phyloP scores from a whole-genome alignment of 30 jellyfish, hydroid and myxozoan genomes.

The Cassiopea andromeda region DNA sequence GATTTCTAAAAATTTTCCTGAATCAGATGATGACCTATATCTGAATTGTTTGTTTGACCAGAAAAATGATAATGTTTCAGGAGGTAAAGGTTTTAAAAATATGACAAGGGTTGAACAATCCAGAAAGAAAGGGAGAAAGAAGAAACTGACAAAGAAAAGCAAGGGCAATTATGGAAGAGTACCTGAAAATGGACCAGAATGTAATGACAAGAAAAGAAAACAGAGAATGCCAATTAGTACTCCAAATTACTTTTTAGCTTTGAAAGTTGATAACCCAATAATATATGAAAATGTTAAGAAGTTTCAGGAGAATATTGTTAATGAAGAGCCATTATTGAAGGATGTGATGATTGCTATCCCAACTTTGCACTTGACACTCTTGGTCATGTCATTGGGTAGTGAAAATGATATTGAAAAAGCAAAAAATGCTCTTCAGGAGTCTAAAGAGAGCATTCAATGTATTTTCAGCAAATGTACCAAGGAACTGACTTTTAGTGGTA shows the following conservation, averaged over 20 bases:
- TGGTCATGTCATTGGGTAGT: conserved; percentile 56
- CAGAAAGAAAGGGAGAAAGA: neutral
- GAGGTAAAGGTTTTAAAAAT: neutral
- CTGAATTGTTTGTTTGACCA: conserved; percentile 29
- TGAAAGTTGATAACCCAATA: conserved; percentile 47
- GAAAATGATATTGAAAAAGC: conserved; percentile 57
- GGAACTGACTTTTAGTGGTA: conserved; percentile 45
- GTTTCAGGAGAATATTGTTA: conserved; percentile 46
- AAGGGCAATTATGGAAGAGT: neutral
- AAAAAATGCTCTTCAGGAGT: conserved; percentile 45
- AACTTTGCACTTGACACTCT: conserved; percentile 69
- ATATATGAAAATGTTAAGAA: conserved; percentile 44
- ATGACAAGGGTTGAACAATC: neutral
- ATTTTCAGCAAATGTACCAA: neutral
- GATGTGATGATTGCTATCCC: conserved; percentile 50
- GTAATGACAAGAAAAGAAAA: neutral
- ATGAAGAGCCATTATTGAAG: conserved; percentile 33
- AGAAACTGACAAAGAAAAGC: neutral
- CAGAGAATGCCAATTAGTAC: neutral
- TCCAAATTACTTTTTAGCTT: conserved; percentile 78
- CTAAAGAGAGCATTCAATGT: neutral
- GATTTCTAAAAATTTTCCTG: neutral
- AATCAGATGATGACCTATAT: conserved; percentile 15
- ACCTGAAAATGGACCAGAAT: neutral
- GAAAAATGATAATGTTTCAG: neutral